phyloP scores from a whole-genome alignment of 2,888 invertebrate species.

The Platycheirus rosarum region DNA sequence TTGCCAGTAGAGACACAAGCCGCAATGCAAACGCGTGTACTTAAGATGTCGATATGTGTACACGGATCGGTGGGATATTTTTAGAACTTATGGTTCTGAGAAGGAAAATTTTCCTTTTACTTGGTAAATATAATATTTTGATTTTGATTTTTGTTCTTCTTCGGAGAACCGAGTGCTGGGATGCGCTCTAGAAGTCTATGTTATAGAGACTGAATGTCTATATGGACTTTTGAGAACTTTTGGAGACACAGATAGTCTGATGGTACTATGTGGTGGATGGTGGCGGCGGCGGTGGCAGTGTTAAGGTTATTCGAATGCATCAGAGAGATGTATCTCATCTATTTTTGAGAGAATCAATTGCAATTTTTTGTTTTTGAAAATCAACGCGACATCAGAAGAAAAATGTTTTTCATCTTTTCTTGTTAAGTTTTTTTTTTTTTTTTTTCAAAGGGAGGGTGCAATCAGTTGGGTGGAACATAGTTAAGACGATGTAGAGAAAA shows the following conservation, averaged over 20 bases:
- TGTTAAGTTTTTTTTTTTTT: slow-evolving; percentile 6
- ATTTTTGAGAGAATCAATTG: slow-evolving; percentile 57
- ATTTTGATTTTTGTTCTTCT: slow-evolving; percentile 4
- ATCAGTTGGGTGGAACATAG: slow-evolving; percentile 14
- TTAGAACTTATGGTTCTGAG: slow-evolving; percentile 54
- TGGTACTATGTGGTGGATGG: neutral
- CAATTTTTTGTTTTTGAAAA: slow-evolving; percentile 48
- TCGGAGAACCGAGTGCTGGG: slow-evolving; percentile 23
- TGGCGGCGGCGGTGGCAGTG: slow-evolving; percentile 4
- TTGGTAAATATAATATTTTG: slow-evolving; percentile 28
- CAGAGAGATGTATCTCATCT: slow-evolving; percentile 2
- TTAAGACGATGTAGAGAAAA: neutral
- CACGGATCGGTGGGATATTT: slow-evolving; percentile 43
- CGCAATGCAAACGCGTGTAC: slow-evolving; percentile 44
- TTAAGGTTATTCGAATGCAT: slow-evolving; percentile 31
- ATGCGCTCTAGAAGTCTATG: slow-evolving; percentile 68
- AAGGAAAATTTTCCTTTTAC: slow-evolving; percentile 42
- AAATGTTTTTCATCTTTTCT: slow-evolving; percentile 9
- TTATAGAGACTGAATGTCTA: slow-evolving; percentile 58
- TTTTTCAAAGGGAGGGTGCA: slow-evolving; percentile 15
- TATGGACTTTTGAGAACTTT: slow-evolving; percentile 59
- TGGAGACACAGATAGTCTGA: slow-evolving; percentile 63
- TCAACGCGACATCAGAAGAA: slow-evolving; percentile 14
- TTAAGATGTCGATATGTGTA: slow-evolving; percentile 25
- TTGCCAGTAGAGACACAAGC: slow-evolving; percentile 25